Conservation (phyloP, 1,140 invertebrate genomes). For the Solenopsis fugax region DNA sequence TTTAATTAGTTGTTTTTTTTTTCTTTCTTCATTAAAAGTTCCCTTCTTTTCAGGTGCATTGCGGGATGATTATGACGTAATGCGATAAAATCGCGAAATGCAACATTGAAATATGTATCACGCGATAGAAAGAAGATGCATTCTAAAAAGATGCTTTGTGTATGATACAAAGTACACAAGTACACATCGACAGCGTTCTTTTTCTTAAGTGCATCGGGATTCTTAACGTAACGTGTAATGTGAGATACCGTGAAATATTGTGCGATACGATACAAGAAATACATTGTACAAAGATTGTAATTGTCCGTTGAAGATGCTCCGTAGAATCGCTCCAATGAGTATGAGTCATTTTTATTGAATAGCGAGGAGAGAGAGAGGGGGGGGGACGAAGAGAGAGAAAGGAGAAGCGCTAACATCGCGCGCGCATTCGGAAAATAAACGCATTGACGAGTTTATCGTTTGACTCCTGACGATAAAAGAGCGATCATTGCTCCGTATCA, state of each 20-base stretch:
- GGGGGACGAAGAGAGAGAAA: neutral
- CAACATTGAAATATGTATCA: neutral
- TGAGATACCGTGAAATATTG: neutral
- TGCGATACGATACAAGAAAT: slow-evolving; percentile 4
- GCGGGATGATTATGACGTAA: slow-evolving; percentile 17
- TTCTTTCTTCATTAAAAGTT: neutral
- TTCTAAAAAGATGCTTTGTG: neutral
- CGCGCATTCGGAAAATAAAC: slow-evolving; percentile 71
- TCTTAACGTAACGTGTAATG: neutral
- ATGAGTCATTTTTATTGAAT: slow-evolving; percentile 54
- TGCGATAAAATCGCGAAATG: neutral
- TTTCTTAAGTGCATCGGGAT: neutral
- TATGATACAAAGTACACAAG: neutral
- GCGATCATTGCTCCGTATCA: slow-evolving; percentile 73
- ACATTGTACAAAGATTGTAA: slow-evolving; percentile 46
- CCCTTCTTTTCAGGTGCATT: neutral
- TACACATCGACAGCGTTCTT: neutral
- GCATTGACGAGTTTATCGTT: slow-evolving; percentile 73
- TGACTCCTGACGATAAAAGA: slow-evolving; percentile 74
- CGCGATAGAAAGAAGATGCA: neutral
- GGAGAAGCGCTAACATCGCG: neutral
- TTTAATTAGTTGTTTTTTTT: neutral
- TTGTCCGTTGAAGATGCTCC: slow-evolving; percentile 12
- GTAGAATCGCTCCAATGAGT: slow-evolving; percentile 11
- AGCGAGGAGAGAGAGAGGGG: neutral